Evolutionary conservation across 2,797 vertebrate genomes (phyloP).

Genomic region (Tolypeutes matacus): DNA sequence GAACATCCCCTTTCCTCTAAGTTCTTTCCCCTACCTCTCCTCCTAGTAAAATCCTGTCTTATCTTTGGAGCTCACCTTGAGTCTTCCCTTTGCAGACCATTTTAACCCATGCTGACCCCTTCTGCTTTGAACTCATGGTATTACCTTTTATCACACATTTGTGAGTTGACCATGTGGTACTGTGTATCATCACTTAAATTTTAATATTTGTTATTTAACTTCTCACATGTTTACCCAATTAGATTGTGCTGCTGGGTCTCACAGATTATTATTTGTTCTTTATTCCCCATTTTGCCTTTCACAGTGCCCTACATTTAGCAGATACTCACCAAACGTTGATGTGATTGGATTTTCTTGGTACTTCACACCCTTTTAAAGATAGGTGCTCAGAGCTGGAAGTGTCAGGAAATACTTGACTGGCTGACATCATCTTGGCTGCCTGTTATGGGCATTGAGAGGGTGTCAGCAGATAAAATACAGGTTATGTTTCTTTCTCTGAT

Average conservation of each 20-base stretch:
- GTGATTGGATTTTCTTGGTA: constrained; percentile 64
- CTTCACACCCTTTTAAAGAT: constrained; percentile 72
- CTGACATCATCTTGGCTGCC: constrained; percentile 83
- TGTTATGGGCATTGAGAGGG: constrained; percentile 66
- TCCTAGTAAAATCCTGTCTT: neutral
- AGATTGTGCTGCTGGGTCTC: constrained; percentile 14
- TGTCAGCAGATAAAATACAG: constrained; percentile 74
- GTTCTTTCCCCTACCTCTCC: neutral
- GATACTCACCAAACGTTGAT: constrained; percentile 44
- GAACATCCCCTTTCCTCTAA: neutral
- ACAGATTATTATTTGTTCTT: constrained; percentile 42
- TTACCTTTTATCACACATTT: constrained; percentile 18
- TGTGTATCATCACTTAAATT: constrained; percentile 32
- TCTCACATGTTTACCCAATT: constrained; percentile 55
- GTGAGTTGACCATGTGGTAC: constrained; percentile 1
- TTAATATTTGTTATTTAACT: constrained; percentile 61
- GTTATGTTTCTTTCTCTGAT: constrained; percentile 71
- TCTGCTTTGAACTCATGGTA: constrained; percentile 34
- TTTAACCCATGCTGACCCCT: neutral
- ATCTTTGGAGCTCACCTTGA: constrained; percentile 30
- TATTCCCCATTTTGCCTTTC: constrained; percentile 44
- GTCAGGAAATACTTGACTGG: constrained; percentile 63
- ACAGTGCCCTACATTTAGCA: constrained; percentile 61
- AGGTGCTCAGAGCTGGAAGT: constrained; percentile 55
- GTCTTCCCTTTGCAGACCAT: constrained; percentile 28